Conservation (phyloP, 2,113 vertebrate species). For the Bubalus kerabau region DNA sequence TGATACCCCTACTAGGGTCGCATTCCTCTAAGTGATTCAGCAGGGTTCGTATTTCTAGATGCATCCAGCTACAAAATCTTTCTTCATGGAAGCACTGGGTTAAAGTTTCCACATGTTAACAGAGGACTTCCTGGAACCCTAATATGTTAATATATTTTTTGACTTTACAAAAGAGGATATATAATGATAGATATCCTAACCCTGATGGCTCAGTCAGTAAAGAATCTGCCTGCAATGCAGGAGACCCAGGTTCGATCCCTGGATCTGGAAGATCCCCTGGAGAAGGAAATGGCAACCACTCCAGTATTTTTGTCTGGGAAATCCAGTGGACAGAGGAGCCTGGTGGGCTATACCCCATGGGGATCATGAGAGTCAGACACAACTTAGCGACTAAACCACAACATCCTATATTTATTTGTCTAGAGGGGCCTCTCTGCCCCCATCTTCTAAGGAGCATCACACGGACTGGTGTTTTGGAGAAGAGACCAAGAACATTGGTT, state of each 20-base stretch:
- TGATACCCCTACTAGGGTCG: fast-evolving
- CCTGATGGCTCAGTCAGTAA: neutral
- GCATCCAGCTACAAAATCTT: neutral
- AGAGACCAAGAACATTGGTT: neutral
- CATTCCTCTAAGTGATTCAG: neutral
- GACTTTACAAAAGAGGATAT: neutral
- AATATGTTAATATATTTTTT: neutral
- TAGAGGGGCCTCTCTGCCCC: too few relatives aligned
- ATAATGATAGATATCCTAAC: neutral
- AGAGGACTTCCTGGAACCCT: neutral
- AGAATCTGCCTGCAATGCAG: neutral
- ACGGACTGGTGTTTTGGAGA: neutral
- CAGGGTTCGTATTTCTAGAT: neutral
- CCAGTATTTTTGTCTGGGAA: neutral
- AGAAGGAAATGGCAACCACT: neutral
- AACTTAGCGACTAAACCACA: neutral
- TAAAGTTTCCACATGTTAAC: neutral
- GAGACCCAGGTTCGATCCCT: neutral
- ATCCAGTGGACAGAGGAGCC: neutral
- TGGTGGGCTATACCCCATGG: neutral
- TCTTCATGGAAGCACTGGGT: neutral
- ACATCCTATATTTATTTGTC: neutral
- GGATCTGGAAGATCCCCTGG: neutral
- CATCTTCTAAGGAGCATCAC: neutral
- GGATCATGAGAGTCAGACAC: neutral